These are phyloP conservation scores for Heliothis peltigera DNA, from an alignment of 2,888 invertebrate species.

Conservation along the genomic window DNA sequence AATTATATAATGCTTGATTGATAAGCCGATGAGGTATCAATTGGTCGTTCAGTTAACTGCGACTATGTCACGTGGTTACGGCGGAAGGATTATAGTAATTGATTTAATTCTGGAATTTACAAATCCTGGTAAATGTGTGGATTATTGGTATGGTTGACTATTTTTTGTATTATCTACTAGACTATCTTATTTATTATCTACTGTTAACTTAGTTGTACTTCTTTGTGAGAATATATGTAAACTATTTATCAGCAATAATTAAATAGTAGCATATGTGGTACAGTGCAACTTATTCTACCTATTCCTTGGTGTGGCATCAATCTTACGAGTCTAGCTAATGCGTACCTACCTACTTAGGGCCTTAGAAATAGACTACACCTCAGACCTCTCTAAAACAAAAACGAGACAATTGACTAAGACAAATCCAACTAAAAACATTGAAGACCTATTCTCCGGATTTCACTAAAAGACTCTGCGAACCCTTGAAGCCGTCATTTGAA, in stretches of 20 bases:
- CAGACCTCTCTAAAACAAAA: conserved; percentile 13
- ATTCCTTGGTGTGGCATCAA: too few relatives aligned
- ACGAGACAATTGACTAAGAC: conserved; percentile 38
- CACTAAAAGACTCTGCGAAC: conserved; percentile 34
- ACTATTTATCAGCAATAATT: too few relatives aligned
- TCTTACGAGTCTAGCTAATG: too few relatives aligned
- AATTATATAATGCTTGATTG: conserved; percentile 75
- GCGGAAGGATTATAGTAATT: conserved; percentile 20
- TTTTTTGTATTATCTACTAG: too few relatives aligned
- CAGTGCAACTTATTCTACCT: too few relatives aligned
- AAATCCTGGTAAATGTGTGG: not conserved
- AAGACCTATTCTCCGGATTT: conserved; percentile 32
- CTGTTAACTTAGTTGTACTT: too few relatives aligned
- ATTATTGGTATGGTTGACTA: too few relatives aligned
- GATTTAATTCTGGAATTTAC: conserved; percentile 11
- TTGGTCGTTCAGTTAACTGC: conserved; percentile 45
- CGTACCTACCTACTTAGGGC: too few relatives aligned
- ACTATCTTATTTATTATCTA: too few relatives aligned
- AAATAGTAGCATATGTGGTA: too few relatives aligned
- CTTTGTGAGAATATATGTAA: too few relatives aligned
- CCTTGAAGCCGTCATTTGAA: conserved; percentile 53
- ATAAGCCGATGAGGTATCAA: conserved; percentile 67
- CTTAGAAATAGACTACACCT: too few relatives aligned
- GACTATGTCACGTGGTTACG: conserved; percentile 4
- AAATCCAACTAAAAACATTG: conserved; percentile 29